phyloP scores from a whole-genome alignment of 2,888 invertebrate genomes.

The Acrobasis suavella region DNA sequence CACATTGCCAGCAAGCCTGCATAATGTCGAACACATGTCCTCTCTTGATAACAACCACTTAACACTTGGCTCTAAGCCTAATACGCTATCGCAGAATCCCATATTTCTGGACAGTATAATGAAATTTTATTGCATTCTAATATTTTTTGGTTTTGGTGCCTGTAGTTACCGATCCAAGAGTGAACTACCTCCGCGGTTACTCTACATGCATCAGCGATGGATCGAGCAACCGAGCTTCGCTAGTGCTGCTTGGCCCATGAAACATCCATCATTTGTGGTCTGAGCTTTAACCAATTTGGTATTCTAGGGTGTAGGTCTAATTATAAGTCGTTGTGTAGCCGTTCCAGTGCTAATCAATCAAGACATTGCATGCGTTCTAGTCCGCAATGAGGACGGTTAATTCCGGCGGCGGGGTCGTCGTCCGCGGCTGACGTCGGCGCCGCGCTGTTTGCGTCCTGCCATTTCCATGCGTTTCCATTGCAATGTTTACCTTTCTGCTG shows the following conservation, averaged over 20 bases:
- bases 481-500: neutral
- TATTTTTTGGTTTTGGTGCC: too few relatives aligned
- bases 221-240: too few relatives aligned
- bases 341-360: conserved; percentile 4
- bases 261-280: too few relatives aligned
- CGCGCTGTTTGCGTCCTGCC: conserved; percentile 4
- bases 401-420: conserved; percentile 28
- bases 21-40: neutral
- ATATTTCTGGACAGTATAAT: too few relatives aligned
- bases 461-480: neutral
- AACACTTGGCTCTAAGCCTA: neutral
- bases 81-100: neutral
- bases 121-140: too few relatives aligned
- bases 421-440: conserved; percentile 19
- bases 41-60: neutral
- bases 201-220: too few relatives aligned
- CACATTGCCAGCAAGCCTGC: neutral
- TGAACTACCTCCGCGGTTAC: too few relatives aligned
- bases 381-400: conserved; percentile 25
- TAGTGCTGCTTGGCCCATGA: too few relatives aligned
- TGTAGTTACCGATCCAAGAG: too few relatives aligned
- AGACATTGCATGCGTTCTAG: conserved; percentile 6
- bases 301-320: too few relatives aligned
- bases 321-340: too few relatives aligned
- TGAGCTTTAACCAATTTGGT: too few relatives aligned